phyloP scores from a whole-genome alignment of 2,888 invertebrate species.

The Cybosia mesomella region DNA sequence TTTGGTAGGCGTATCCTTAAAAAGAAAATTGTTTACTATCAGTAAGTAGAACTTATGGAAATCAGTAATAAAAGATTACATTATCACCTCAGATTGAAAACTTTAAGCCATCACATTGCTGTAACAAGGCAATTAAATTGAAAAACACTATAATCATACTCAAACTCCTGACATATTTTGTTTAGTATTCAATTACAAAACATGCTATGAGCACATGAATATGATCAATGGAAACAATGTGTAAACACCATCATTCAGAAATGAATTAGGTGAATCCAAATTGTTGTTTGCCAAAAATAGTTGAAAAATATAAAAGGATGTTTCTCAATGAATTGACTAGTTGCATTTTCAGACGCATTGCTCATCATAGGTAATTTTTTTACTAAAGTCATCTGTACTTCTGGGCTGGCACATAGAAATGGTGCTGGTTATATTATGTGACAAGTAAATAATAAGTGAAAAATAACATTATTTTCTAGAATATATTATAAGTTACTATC shows the following conservation, averaged over 20 bases:
- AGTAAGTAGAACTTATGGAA: not conserved
- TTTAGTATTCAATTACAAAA: slow-evolving; percentile 40
- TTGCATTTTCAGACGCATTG: slow-evolving; percentile 64
- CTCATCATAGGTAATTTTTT: slow-evolving; percentile 66
- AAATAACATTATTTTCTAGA: too few relatives aligned
- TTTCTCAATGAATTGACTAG: slow-evolving; percentile 54
- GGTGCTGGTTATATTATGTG: too few relatives aligned
- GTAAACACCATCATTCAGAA: slow-evolving; percentile 30
- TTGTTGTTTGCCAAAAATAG: slow-evolving; percentile 14
- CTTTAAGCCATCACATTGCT: slow-evolving; percentile 80
- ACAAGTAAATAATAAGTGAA: too few relatives aligned
- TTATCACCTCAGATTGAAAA: slow-evolving; percentile 81
- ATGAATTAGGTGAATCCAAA: slow-evolving; percentile 50
- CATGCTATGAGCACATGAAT: slow-evolving; percentile 52
- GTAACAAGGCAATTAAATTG: slow-evolving; percentile 62
- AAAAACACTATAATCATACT: slow-evolving; percentile 38
- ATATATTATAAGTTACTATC: too few relatives aligned
- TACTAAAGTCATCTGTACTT: not conserved
- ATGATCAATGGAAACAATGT: slow-evolving; percentile 33
- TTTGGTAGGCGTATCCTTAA: slow-evolving; percentile 48
- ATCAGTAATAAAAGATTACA: slow-evolving; percentile 14
- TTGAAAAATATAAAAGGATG: slow-evolving; percentile 11
- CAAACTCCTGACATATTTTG: slow-evolving; percentile 50
- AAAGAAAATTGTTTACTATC: slow-evolving; percentile 7
- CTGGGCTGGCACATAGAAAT: too few relatives aligned